A percentile compares a stretch with the other conserved stretches of the same genome.
Evolutionary conservation across 2,113 vertebrate species (phyloP).

Genomic region (Elachura formosa): DNA sequence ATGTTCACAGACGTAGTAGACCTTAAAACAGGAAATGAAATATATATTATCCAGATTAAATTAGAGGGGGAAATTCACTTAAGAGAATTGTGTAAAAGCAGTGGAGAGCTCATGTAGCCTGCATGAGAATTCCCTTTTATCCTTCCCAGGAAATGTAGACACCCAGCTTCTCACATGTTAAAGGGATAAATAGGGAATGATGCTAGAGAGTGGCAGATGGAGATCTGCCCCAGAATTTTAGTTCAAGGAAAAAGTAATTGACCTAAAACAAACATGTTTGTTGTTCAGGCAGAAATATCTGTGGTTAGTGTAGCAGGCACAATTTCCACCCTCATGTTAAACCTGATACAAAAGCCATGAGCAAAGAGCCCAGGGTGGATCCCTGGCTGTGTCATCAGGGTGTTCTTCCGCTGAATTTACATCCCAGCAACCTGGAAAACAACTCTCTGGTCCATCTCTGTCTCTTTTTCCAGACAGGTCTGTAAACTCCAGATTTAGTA

Average conservation of each 20-base stretch:
- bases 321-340: background rate
- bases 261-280: background rate
- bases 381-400: background rate
- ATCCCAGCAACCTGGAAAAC: background rate
- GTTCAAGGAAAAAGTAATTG: background rate
- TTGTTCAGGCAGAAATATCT: background rate
- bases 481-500: background rate
- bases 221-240: background rate
- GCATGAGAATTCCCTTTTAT: background rate
- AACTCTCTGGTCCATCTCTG: background rate
- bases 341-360: background rate
- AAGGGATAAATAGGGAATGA: background rate
- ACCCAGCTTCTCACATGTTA: background rate
- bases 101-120: accelerated
- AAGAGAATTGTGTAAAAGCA: background rate
- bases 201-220: background rate
- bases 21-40: background rate
- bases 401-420: background rate
- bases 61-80: background rate
- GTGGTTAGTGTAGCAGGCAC: background rate
- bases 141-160: background rate
- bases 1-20: background rate
- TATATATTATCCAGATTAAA: background rate
- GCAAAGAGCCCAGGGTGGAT: background rate
- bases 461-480: background rate